Conservation (phyloP, 2,113 vertebrate species). For the Tyto alba region DNA sequence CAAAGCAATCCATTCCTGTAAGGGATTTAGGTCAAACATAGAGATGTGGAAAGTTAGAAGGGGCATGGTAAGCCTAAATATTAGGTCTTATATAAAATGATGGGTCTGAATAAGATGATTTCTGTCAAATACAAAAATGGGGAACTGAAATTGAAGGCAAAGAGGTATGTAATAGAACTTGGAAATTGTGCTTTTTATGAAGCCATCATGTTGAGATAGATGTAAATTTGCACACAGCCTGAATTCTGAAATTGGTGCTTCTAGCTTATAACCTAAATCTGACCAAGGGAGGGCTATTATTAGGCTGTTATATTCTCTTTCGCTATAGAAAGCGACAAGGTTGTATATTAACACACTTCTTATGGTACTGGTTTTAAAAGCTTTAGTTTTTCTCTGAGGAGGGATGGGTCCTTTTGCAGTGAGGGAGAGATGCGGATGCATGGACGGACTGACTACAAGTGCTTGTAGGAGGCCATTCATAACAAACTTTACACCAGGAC, state of each 20-base stretch:
- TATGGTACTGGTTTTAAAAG: background rate
- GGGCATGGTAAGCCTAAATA: background rate
- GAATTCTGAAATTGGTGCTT: background rate
- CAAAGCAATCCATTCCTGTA: background rate
- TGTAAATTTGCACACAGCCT: background rate
- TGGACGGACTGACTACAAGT: background rate
- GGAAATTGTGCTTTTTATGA: conserved; percentile 2
- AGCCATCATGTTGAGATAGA: background rate
- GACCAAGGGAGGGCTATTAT: background rate
- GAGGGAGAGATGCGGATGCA: no score
- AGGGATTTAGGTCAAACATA: background rate
- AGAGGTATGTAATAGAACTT: background rate
- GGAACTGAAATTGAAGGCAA: background rate
- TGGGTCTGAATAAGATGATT: background rate
- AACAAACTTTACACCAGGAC: background rate
- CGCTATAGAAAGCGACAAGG: background rate
- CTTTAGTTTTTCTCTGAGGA: background rate
- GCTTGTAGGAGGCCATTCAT: background rate
- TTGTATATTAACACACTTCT: background rate
- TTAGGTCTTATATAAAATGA: background rate
- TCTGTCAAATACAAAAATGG: background rate
- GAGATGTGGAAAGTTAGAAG: background rate
- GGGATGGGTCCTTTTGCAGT: background rate
- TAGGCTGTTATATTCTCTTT: background rate
- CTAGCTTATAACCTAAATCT: background rate